phyloP scores from a whole-genome alignment of 2,113 vertebrate genomes.

The Ibidorhyncha struthersii region DNA sequence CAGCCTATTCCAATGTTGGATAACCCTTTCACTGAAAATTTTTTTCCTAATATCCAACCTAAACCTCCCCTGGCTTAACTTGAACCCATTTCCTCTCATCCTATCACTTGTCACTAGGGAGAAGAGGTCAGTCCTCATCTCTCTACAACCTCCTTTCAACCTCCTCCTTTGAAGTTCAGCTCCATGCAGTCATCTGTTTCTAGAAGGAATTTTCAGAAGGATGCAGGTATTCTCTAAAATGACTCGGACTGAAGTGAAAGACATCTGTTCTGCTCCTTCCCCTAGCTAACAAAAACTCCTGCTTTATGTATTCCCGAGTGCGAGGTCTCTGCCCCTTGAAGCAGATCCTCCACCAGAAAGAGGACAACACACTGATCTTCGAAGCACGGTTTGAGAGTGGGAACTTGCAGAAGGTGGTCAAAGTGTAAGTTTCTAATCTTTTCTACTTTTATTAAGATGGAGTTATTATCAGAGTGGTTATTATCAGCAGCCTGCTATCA shows the following conservation, averaged over 20 bases:
- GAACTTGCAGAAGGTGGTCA: constrained; percentile 79
- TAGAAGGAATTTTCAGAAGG: neutral
- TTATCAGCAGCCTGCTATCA: neutral
- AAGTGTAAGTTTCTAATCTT: constrained; percentile 73
- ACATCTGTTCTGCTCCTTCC: constrained; percentile 14
- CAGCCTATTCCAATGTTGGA: too few relatives aligned
- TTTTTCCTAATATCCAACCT: too few relatives aligned
- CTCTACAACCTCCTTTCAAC: too few relatives aligned
- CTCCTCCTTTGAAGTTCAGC: neutral
- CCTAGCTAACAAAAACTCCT: constrained; percentile 65
- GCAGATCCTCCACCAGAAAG: constrained; percentile 21
- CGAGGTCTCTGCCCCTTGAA: constrained; percentile 63
- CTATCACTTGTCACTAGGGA: too few relatives aligned
- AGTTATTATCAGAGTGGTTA: neutral
- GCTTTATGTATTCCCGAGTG: constrained; percentile 72
- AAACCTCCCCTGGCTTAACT: too few relatives aligned
- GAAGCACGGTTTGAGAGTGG: constrained; percentile 82
- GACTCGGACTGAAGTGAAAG: neutral
- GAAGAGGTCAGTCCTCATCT: too few relatives aligned
- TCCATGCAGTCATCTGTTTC: neutral
- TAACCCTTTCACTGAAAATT: too few relatives aligned
- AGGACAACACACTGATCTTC: constrained; percentile 75
- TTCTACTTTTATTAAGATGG: constrained; percentile 3
- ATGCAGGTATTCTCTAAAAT: neutral
- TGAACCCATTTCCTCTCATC: too few relatives aligned